Evolutionary conservation across 2,797 vertebrate species (phyloP).

Genomic region (Alcedo atthis): DNA sequence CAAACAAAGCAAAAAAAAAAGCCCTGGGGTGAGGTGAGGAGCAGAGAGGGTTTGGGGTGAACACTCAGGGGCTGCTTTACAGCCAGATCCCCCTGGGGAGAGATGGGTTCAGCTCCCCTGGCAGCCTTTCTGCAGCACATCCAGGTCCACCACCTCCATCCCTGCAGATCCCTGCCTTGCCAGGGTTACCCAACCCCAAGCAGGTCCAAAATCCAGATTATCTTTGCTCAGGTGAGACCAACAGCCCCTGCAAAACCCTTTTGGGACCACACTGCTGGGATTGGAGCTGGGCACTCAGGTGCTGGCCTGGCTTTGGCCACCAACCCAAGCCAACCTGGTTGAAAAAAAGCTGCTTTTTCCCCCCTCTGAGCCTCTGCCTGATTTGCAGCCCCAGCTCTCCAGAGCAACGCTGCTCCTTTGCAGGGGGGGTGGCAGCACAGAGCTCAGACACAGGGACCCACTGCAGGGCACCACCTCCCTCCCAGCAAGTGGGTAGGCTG

Average conservation of each 20-base stretch:
- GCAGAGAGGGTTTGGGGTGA: not conserved
- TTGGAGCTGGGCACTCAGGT: not conserved
- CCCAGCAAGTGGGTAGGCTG: not conserved
- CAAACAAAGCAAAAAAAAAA: too few relatives aligned
- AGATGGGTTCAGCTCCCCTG: not conserved
- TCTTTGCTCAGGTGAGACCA: not conserved
- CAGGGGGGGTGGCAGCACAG: not conserved
- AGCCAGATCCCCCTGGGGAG: fast-evolving
- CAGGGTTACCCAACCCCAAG: not conserved
- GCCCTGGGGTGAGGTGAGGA: not conserved
- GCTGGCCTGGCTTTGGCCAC: not conserved
- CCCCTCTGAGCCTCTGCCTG: fast-evolving
- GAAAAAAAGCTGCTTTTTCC: not conserved
- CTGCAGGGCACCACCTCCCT: not conserved
- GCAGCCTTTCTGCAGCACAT: not conserved
- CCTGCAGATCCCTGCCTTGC: not conserved
- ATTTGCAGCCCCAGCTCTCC: not conserved
- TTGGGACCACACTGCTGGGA: not conserved
- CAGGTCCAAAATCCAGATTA: not conserved
- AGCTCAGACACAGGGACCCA: fast-evolving
- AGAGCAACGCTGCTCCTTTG: not conserved
- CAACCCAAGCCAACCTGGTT: fast-evolving
- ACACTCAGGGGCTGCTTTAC: not conserved
- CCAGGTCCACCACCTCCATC: not conserved
- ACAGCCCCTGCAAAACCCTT: not conserved